Evolutionary conservation across 2,797 vertebrate species (phyloP).

Genomic region (Trichosurus vulpecula): DNA sequence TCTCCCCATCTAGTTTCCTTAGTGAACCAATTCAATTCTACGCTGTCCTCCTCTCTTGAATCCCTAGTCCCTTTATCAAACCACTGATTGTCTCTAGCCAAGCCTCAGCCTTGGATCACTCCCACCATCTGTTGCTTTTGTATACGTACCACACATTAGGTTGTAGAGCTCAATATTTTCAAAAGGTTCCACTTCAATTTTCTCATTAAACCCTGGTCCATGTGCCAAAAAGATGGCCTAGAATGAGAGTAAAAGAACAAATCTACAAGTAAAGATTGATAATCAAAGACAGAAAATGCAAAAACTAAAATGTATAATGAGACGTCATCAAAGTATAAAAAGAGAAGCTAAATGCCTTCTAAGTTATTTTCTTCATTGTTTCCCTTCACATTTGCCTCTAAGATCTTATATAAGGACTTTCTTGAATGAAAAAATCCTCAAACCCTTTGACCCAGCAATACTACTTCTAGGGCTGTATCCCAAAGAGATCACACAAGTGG

Average conservation of each 20-base stretch:
- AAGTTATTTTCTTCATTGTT: neutral
- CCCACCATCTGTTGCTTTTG: too few relatives aligned
- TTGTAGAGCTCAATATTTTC: slow-evolving; percentile 99
- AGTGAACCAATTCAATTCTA: neutral
- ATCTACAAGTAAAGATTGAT: neutral
- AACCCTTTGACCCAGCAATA: too few relatives aligned
- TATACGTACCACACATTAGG: slow-evolving; percentile 94
- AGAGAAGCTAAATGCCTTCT: neutral
- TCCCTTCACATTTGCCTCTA: neutral
- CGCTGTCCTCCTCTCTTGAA: too few relatives aligned
- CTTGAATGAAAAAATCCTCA: neutral
- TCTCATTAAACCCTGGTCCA: slow-evolving; percentile 91
- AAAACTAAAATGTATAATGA: neutral
- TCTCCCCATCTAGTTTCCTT: neutral
- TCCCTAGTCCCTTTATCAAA: too few relatives aligned
- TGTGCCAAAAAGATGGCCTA: slow-evolving; percentile 94
- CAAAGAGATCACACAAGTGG: too few relatives aligned
- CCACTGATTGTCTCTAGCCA: too few relatives aligned
- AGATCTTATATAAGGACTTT: neutral
- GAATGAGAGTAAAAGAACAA: slow-evolving; percentile 26
- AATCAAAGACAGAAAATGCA: neutral
- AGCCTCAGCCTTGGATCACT: too few relatives aligned
- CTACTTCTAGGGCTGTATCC: too few relatives aligned
- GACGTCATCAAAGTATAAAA: neutral
- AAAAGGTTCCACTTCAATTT: slow-evolving; percentile 90